Conservation (phyloP, 2,113 vertebrate species). For the Cephalophus harveyi region DNA sequence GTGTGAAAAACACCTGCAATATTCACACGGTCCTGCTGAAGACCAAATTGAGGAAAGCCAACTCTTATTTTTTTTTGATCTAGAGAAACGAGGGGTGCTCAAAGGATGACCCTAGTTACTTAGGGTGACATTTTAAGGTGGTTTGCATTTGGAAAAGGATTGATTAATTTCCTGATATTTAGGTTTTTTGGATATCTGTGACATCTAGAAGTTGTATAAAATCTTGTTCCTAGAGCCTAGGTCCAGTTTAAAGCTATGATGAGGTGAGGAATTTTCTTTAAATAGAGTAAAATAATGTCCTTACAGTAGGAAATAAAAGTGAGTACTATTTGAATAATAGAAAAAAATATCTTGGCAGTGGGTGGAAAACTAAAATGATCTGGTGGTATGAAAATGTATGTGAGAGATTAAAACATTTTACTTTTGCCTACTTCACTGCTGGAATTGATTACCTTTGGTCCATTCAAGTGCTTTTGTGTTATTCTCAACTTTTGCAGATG, state of each 20-base stretch:
- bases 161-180: slow-evolving; percentile 32
- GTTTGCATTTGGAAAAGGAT: slow-evolving; percentile 30
- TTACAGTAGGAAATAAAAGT: slow-evolving; percentile 32
- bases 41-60: background rate
- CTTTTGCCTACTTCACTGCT: slow-evolving; percentile 16
- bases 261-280: slow-evolving; percentile 36
- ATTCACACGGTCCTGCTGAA: background rate
- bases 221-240: background rate
- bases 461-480: background rate
- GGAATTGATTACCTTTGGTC: background rate
- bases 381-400: slow-evolving; percentile 9
- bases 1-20: background rate
- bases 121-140: slow-evolving; percentile 7
- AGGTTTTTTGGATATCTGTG: slow-evolving; percentile 32
- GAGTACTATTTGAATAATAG: slow-evolving; percentile 41
- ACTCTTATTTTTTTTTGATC: slow-evolving; percentile 44
- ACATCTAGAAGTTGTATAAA: slow-evolving; percentile 31
- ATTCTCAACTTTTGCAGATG: slow-evolving; percentile 4
- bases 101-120: slow-evolving; percentile 2
- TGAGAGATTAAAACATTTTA: background rate
- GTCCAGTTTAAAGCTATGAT: slow-evolving; percentile 26
- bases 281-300: slow-evolving; percentile 31
- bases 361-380: background rate
- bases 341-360: background rate
- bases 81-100: slow-evolving; percentile 8